These are phyloP conservation scores for Cinclus cinclus DNA, from an alignment of 2,113 vertebrate genomes.

Conservation along the genomic window DNA sequence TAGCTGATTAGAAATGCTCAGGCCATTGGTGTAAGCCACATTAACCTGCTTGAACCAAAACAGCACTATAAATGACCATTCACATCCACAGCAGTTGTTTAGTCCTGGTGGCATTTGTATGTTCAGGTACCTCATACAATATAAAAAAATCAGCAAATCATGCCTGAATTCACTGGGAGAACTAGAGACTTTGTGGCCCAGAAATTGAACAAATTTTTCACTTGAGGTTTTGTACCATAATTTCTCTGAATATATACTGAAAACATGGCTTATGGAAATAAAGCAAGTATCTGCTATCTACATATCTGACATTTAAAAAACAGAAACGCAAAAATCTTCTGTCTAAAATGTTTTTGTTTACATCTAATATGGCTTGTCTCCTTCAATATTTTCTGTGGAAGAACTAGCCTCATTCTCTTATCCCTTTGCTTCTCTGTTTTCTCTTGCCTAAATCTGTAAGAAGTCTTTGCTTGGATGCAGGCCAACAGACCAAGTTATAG, in stretches of 20 bases:
- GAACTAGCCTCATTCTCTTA: neutral
- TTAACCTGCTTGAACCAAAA: neutral
- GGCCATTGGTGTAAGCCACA: neutral
- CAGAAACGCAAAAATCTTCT: neutral
- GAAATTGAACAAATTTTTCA: neutral
- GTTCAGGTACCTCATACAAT: neutral
- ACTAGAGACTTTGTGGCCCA: neutral
- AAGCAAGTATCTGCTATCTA: neutral
- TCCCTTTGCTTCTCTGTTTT: neutral
- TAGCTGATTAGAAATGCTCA: neutral
- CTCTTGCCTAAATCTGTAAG: neutral
- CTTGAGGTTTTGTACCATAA: neutral
- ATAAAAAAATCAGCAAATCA: neutral
- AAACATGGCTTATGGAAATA: neutral
- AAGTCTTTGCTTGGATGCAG: neutral
- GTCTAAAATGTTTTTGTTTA: neutral
- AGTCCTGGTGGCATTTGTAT: neutral
- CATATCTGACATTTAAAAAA: neutral
- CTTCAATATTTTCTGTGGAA: neutral
- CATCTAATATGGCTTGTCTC: neutral
- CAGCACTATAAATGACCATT: neutral
- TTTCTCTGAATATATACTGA: neutral
- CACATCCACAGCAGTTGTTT: neutral
- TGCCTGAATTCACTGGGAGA: neutral
- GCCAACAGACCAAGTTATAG: neutral